These are phyloP conservation scores for Drymodes brunneopygia DNA, from an alignment of 2,113 vertebrate species.

Conservation along the genomic window DNA sequence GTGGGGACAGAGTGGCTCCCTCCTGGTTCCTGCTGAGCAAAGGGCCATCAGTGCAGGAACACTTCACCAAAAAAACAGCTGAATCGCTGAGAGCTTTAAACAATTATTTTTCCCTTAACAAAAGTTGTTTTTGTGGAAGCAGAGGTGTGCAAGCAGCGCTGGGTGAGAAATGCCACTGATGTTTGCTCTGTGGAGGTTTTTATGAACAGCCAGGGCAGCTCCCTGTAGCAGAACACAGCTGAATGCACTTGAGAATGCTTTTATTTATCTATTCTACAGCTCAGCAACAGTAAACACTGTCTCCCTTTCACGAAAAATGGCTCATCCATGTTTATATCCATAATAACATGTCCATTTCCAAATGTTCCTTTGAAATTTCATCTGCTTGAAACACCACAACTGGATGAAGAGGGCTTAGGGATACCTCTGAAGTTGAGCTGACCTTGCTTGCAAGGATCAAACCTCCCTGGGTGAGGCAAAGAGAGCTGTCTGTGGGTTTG, in stretches of 20 bases:
- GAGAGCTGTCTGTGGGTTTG: background rate
- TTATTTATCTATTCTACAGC: background rate
- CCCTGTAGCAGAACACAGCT: background rate
- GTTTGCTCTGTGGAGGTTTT: background rate
- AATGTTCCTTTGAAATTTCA: background rate
- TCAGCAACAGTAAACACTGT: background rate
- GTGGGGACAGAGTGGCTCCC: background rate
- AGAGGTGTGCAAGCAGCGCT: background rate
- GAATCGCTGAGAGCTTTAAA: background rate
- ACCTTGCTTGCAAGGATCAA: background rate
- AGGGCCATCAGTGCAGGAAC: background rate
- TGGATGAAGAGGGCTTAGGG: background rate
- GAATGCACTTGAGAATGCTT: background rate
- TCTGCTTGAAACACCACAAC: background rate
- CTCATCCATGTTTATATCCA: background rate
- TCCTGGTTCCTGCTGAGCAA: background rate
- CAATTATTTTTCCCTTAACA: background rate
- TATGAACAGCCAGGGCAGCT: background rate
- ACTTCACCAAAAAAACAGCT: background rate
- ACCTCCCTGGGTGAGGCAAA: fast-evolving
- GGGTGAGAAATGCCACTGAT: background rate
- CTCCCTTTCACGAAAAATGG: background rate
- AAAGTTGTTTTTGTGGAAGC: background rate
- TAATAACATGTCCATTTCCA: background rate
- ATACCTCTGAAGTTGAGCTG: fast-evolving